Evolutionary conservation across 2,797 vertebrate genomes (phyloP), one percentile per base, ranked within the genome.

Genomic region (Fratercula arctica): DNA sequence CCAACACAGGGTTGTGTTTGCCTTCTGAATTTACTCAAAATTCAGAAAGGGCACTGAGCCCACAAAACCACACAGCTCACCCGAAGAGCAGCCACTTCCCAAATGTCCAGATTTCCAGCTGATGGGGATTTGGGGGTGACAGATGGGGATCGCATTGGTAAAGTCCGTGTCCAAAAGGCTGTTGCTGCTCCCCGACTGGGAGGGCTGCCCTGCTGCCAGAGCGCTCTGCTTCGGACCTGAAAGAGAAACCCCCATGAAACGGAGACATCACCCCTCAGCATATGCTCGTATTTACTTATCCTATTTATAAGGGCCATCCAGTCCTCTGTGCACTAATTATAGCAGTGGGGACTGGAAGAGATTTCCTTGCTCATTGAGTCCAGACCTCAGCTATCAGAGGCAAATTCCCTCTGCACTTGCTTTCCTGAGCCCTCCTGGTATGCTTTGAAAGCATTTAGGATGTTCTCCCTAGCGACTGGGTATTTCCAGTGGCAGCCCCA

Each of bases 1-100:
- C 10, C 54, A 9, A 0, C 0, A 0, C 0, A 0, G 5, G 72
- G 26, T 25, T 50, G 37, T 11, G 11, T 75, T 79, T 57, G 70
- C 84, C 50, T 29, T 41, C 21, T 31, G 72, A 18, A 14, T 10
- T 4, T 14, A 10, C 26, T 59, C 25, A 5, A 0, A 29, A 4
- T 48, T 73, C 3, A 1, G 50, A 19, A 50, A 6, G 35, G 68
- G 31, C 60, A 8, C 48, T 1, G 37, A 68, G 63, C 57, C 57
- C 46, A 4, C 9, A 19, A 60, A 61, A 9, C 45, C 63, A 0
- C 3, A 25, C 20, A 43, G 66, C 70, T 64, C 67, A 3, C 74
- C 33, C 41, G 15, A 26, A 20, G 57, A 17, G 26, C 24, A n/a
- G 50, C 14, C 7, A 1, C 63, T 51, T 43, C 72, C 63, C 16